These are phyloP conservation scores for Oxytorus armatus DNA, from an alignment of 2,888 invertebrate genomes.

Conservation along the genomic window DNA sequence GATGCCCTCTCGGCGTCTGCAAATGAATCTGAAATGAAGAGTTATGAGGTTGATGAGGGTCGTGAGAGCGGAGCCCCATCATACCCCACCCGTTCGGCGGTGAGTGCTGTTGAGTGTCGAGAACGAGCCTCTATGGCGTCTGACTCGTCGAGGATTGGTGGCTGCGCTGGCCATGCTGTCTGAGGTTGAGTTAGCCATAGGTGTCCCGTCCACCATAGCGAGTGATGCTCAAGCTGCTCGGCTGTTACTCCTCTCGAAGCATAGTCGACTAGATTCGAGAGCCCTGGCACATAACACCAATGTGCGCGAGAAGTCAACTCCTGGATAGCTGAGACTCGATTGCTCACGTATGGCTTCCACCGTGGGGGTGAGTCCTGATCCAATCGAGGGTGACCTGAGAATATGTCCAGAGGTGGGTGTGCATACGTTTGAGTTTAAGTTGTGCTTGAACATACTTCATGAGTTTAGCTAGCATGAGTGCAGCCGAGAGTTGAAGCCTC, in stretches of 20 bases:
- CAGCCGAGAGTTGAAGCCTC: constrained; percentile 62
- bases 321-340: constrained; percentile 66
- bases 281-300: constrained; percentile 2
- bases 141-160: background rate
- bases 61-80: no score
- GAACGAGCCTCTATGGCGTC: background rate
- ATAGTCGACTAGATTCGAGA: background rate
- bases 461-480: background rate
- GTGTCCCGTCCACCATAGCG: constrained; percentile 8
- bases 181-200: constrained; percentile 12
- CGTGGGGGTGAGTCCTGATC: background rate
- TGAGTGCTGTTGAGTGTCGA: background rate
- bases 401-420: background rate
- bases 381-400: background rate
- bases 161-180: constrained; percentile 31
- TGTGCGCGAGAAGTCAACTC: background rate
- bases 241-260: background rate
- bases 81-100: background rate
- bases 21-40: background rate
- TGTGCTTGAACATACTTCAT: background rate
- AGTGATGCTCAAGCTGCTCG: background rate
- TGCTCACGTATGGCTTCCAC: constrained; percentile 68
- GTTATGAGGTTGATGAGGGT: constrained; percentile 27
- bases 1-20: no score
- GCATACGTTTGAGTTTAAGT: background rate